phyloP scores from a whole-genome alignment of 2,888 invertebrate species.

The Ornithoptera alexandrae region DNA sequence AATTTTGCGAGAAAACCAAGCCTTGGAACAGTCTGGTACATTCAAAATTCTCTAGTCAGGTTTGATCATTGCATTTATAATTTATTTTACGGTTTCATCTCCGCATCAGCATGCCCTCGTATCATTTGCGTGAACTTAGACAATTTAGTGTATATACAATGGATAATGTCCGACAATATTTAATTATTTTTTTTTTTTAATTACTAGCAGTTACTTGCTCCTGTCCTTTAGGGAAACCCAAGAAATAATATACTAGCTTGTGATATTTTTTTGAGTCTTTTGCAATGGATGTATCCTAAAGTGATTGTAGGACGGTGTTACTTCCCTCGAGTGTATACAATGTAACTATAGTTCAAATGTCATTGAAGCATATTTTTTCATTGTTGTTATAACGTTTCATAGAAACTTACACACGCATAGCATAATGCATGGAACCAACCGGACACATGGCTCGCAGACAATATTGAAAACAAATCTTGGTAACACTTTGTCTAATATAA shows the following conservation, averaged over 20 bases:
- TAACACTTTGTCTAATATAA: constrained; percentile 3
- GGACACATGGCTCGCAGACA: constrained; percentile 37
- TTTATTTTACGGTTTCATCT: constrained; percentile 50
- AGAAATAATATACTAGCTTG: constrained; percentile 15
- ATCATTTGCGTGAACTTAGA: constrained; percentile 70
- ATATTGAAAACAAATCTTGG: constrained; percentile 13
- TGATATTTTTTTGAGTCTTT: constrained; percentile 19
- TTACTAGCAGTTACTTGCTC: constrained; percentile 16
- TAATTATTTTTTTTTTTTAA: constrained; percentile 27
- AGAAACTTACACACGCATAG: constrained; percentile 42
- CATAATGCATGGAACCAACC: constrained; percentile 41
- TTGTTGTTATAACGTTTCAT: constrained; percentile 52
- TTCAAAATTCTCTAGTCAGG: constrained; percentile 75
- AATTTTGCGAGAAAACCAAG: no score
- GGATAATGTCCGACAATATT: constrained; percentile 34
- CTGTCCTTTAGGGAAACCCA: constrained; percentile 22
- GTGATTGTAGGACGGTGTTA: constrained; percentile 12
- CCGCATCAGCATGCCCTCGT: constrained; percentile 42
- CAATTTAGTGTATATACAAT: constrained; percentile 46
- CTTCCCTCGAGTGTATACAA: constrained; percentile 48
- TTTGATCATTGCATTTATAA: constrained; percentile 72
- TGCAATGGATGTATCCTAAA: constrained; percentile 14
- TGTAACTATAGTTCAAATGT: constrained; percentile 55
- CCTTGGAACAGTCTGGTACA: constrained; percentile 8
- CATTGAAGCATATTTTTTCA: constrained; percentile 72